Percentiles rank a stretch among this genome's conserved stretches.
phyloP scores from a whole-genome alignment of 2,113 vertebrate genomes.

The Spea bombifrons region DNA sequence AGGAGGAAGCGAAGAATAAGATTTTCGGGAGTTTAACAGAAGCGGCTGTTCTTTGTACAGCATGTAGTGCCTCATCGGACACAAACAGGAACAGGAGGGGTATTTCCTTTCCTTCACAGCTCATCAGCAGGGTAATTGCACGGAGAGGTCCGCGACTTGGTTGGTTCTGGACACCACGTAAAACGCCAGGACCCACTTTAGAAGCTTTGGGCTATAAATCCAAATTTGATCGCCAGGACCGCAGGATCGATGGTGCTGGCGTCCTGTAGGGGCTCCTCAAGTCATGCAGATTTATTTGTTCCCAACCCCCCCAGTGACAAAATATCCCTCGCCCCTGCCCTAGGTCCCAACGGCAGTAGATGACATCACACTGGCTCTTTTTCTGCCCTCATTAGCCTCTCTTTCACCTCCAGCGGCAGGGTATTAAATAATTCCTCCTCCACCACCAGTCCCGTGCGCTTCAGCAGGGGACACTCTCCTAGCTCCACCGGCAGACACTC shows the following conservation, averaged over 20 bases:
- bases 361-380: slow-evolving; percentile 84
- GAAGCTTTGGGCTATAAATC: too few relatives aligned
- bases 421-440: slow-evolving; percentile 96
- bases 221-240: too few relatives aligned
- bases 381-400: slow-evolving; percentile 87
- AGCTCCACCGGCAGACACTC: slow-evolving; percentile 95
- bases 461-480: slow-evolving; percentile 85
- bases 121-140: neutral
- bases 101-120: slow-evolving; percentile 18
- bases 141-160: neutral
- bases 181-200: neutral
- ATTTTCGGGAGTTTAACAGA: neutral
- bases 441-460: slow-evolving; percentile 86
- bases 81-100: slow-evolving; percentile 34
- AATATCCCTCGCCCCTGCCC: too few relatives aligned
- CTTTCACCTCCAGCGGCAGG: slow-evolving; percentile 87
- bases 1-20: slow-evolving; percentile 6
- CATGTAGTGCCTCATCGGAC: neutral
- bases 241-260: too few relatives aligned
- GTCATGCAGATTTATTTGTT: too few relatives aligned
- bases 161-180: neutral
- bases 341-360: too few relatives aligned
- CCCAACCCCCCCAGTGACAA: too few relatives aligned
- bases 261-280: too few relatives aligned
- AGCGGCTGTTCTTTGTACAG: neutral